Base-by-base conservation (phyloP, 2,888 invertebrate genomes). In the Uropetala carovei region DNA sequence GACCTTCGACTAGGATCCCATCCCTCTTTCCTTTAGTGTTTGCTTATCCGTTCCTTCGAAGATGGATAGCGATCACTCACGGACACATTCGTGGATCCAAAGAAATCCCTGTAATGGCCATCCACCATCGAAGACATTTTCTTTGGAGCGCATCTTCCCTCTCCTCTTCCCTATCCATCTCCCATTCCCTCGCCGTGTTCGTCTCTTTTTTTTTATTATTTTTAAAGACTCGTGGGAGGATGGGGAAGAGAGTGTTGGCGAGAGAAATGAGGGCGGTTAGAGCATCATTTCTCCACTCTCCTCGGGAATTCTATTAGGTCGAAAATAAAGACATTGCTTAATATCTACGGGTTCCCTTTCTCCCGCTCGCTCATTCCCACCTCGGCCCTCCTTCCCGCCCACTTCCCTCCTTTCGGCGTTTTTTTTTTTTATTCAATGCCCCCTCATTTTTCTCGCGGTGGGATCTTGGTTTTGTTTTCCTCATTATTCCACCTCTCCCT, bases 261-360 rank as follows among this genome's bases (percentile, higher is more conserved):
- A 75, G 75, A 75, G 75, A 75, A 75, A 75, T 75, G 75, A 75
- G 75, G 75, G 75, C 22, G 75, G 75, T 75, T 75, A 75, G 75
- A 75, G 75, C 75, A 75, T 75, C 75, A 75, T 75, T 75, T 75
- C 75, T 43, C 43, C 5, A 5, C 43, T 43, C 43, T 75, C 75
- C 75, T 75, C 75, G 4, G 75, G 75, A 75, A 75, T 75, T 75
- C 75, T 75, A 75, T 75, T 75, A 75, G 75, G 75, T 27, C 75
- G 75, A 75, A 75, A 75, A 75, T 75, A 75, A 75, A 75, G 75
- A 75, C 75, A 75, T 75, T 75, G 75, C 75, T 75, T 75, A 75
- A 75, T 75, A 75, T 75, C 75, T 75, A 75, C 75, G 75, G 75
- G 22, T 75, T 22, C 75, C 75, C 75, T 75, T n/a, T 75, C 75